Evolutionary conservation across 30 jellyfish, hydroid and myxozoan species (phyloP), one percentile per base, ranked within the genome.

Genomic region (Pelagia noctiluca): DNA sequence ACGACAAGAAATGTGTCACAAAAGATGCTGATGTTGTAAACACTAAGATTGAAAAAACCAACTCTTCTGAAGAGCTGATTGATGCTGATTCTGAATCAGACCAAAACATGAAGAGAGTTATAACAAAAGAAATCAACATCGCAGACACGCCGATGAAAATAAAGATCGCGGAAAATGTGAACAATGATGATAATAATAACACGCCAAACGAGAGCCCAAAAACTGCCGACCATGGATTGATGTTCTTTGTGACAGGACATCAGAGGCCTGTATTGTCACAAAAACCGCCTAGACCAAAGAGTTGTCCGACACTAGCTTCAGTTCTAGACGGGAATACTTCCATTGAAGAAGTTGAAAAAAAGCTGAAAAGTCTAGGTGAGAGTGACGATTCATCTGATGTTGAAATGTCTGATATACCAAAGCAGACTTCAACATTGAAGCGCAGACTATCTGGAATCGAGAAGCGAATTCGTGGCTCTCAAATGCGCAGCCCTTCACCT

Each of bases 381-480:
- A 52, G 26, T 3, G 68, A 52, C 2, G 68, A 52, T 52, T 5
- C 2, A 3, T 10, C 68, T 3, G 68, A 52, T 52, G 68, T 2
- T 52, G 12, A 25, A 2, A 30, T 19, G 16, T 3, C 68, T 3
- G 68, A 52, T 10, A 30, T 3, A 30, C 26, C 26, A 52, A 52
- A 19, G 21, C 16, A 19, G 26, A 30, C 7, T 3, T 21, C 91
- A 19, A 50, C 26, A 12, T 57, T 64, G 61, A 71, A 70, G 54
- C 62, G 83, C 3, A 81, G 84, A 2, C 38, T 67, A n/a, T 65
- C 91, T 3, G 91, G 91, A 13, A 81, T 81, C 47, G 91, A 81
- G 71, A 81, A 81, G 26, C 80, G 91, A 3, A 81, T 81, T 12
- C 91, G 91, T 32, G 11, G 31, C 25, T 62, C 91, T 16, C 91